Evolutionary conservation across 2,888 invertebrate species (phyloP).

Genomic region (Oeneis ivallda): DNA sequence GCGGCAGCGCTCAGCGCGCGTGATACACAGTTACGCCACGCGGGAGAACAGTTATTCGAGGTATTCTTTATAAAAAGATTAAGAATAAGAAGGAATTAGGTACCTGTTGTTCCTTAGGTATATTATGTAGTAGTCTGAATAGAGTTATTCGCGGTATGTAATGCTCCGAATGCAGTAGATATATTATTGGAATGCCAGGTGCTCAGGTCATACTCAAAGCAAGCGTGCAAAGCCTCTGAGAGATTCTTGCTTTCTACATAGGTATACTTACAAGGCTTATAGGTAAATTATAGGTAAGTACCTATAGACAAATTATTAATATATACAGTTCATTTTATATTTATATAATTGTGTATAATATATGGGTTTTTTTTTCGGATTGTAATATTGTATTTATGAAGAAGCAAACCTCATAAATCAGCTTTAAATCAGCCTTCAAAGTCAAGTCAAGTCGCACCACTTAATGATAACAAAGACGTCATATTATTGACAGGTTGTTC

Average conservation of each 20-base stretch:
- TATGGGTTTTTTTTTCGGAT: no score
- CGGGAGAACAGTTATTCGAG: slow-evolving; percentile 92
- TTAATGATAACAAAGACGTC: no score
- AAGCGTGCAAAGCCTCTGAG: background rate
- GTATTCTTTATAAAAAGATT: slow-evolving; percentile 61
- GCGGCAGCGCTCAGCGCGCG: slow-evolving; percentile 93
- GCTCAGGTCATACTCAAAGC: background rate
- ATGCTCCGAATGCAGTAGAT: background rate
- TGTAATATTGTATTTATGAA: background rate
- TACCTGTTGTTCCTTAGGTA: background rate
- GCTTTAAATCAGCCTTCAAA: background rate
- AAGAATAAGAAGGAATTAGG: no score
- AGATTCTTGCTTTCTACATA: background rate
- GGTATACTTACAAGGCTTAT: background rate
- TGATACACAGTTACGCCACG: slow-evolving; percentile 91
- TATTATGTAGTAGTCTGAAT: background rate
- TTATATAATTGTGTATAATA: no score
- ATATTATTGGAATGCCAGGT: background rate
- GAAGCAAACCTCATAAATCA: no score
- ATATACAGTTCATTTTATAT: no score
- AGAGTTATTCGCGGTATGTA: slow-evolving; percentile 2
- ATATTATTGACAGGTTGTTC: no score
- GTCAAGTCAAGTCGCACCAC: no score
- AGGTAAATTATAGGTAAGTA: no score
- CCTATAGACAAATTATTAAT: no score